Conservation (phyloP, 2,797 vertebrate species). For the Ctenopoma multispine region DNA sequence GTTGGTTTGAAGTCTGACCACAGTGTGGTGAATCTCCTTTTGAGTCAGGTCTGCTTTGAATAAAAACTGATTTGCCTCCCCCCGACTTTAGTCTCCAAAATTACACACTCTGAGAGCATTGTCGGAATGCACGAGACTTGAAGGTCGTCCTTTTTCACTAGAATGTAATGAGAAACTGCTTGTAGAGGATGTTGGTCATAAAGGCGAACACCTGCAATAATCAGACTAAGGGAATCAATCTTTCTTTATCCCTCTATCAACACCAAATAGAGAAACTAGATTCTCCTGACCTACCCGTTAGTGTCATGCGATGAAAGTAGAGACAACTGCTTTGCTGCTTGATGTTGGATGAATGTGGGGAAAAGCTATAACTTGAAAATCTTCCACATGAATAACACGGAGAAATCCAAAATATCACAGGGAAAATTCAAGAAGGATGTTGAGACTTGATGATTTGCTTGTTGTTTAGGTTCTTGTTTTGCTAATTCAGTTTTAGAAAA, state of each 20-base stretch:
- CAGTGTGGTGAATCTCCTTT: conserved; percentile 86
- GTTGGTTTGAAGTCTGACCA: conserved; percentile 85
- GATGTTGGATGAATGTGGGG: conserved; percentile 42
- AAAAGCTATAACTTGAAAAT: conserved; percentile 28
- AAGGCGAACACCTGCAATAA: conserved; percentile 87
- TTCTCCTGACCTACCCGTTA: conserved; percentile 77
- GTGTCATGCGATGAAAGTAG: conserved; percentile 72
- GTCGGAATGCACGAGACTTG: conserved; percentile 76
- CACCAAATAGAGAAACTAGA: conserved; percentile 72
- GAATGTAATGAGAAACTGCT: conserved; percentile 84
- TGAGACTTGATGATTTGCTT: not conserved
- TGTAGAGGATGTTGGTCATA: conserved; percentile 73
- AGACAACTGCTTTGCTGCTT: conserved; percentile 56
- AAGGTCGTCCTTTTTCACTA: conserved; percentile 76
- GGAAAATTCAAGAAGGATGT: conserved; percentile 6
- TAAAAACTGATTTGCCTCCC: conserved; percentile 85
- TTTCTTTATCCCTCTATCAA: conserved; percentile 81
- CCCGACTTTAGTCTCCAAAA: conserved; percentile 84
- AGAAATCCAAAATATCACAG: conserved; percentile 5
- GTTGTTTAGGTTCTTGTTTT: conserved; percentile 4
- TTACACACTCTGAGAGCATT: conserved; percentile 83
- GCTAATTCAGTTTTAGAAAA: not conserved
- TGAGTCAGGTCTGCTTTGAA: conserved; percentile 87
- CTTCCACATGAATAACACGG: conserved; percentile 10
- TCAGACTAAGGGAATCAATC: conserved; percentile 80